phyloP scores from a whole-genome alignment of 2,797 vertebrate genomes.

The Rhinichthys osculus region DNA sequence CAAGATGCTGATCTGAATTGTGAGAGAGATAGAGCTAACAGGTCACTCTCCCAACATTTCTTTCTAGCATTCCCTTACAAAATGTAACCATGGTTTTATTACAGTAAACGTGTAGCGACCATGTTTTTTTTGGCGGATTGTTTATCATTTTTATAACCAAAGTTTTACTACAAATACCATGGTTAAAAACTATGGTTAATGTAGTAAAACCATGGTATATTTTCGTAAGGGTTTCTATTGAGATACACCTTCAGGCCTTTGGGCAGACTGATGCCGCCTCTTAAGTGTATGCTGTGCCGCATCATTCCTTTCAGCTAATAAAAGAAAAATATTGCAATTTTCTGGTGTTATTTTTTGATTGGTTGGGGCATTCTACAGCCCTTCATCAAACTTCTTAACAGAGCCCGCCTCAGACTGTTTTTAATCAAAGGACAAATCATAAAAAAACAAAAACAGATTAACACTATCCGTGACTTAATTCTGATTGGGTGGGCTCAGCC shows the following conservation, averaged over 20 bases:
- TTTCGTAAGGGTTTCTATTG: not conserved
- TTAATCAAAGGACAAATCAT: not conserved
- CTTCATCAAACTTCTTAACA: not conserved
- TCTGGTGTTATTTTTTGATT: not conserved
- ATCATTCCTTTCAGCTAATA: not conserved
- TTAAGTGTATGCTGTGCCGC: not conserved
- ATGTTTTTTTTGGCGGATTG: too few relatives aligned
- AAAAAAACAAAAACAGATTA: not conserved
- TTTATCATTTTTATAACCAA: too few relatives aligned
- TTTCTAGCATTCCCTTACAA: not conserved
- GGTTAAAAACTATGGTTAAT: too few relatives aligned
- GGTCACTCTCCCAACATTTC: not conserved
- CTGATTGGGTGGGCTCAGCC: not conserved
- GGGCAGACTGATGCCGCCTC: not conserved
- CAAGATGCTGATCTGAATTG: slow-evolving; percentile 6
- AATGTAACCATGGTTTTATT: too few relatives aligned
- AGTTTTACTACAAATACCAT: too few relatives aligned
- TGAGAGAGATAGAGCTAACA: not conserved
- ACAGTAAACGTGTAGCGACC: too few relatives aligned
- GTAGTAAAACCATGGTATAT: too few relatives aligned
- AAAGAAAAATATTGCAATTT: not conserved
- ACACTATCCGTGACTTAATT: not conserved
- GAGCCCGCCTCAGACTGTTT: not conserved
- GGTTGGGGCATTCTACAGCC: not conserved
- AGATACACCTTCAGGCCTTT: not conserved